phyloP scores from a whole-genome alignment of 2,797 vertebrate genomes.

The Tenualosa thibaudeaui region DNA sequence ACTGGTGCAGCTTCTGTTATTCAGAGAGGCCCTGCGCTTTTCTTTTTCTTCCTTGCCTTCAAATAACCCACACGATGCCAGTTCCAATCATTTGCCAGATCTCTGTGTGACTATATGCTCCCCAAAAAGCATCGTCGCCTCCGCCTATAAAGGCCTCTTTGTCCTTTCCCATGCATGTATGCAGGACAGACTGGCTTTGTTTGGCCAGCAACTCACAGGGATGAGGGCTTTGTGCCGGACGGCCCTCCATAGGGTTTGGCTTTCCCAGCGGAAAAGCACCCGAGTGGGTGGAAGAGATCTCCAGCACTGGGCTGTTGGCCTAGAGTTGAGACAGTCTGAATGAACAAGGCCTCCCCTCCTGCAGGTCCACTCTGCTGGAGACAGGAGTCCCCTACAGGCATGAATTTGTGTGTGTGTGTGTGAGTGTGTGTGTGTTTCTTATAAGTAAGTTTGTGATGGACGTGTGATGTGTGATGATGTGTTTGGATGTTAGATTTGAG shows the following conservation, averaged over 20 bases:
- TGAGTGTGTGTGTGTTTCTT: constrained; percentile 13
- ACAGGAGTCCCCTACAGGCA: constrained; percentile 16
- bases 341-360: constrained; percentile 55
- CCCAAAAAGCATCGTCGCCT: constrained; percentile 20
- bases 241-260: constrained; percentile 64
- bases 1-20: neutral
- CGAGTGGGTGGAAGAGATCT: constrained; percentile 26
- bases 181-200: constrained; percentile 78
- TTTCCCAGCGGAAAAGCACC: constrained; percentile 52
- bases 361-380: constrained; percentile 45
- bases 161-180: constrained; percentile 75
- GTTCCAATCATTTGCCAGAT: constrained; percentile 22
- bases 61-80: constrained; percentile 12
- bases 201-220: constrained; percentile 76
- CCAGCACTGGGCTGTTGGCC: neutral
- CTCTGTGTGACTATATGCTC: constrained; percentile 14
- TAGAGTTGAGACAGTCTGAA: constrained; percentile 48
- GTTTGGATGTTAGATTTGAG: neutral
- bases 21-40: neutral
- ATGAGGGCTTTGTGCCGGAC: constrained; percentile 74
- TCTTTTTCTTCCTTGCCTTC: neutral
- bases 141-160: constrained; percentile 74
- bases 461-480: constrained; percentile 14
- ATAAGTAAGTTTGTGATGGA: neutral
- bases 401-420: constrained; percentile 31